Base-by-base conservation (phyloP, 2,797 vertebrate species). In the Spinus olivaceus region DNA sequence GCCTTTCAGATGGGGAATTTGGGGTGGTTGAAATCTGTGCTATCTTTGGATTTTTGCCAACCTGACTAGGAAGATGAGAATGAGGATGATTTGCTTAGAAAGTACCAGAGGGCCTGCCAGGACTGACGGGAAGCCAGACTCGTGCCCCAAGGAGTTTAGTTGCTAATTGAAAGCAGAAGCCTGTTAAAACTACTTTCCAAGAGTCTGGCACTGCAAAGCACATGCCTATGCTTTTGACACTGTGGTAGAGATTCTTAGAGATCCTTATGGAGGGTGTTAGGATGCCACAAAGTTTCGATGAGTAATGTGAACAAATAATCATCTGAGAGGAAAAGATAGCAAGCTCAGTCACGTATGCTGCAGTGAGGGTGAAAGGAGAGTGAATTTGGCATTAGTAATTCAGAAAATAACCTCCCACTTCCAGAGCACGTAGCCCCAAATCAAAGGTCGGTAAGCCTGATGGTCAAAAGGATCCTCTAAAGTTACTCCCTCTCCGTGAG, bases 81-180 rank as follows among this genome's bases (percentile, higher is more conserved):
- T 6, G 32, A 91, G 32, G 47, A 53, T 39, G 42, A 63, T 88
- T 88, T 95, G 89, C 87, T 92, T 91, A 93, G 84, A 92, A 94
- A 89, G 84, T 82, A 93, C 77, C 74, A 88, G 76, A 56, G 39
- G 66, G 79, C 47, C 91, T 89, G 76, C 61, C 73, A 89, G 90
- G 60, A 57, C 84, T 88, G 64, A 95, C 1, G 33, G 92, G 74
- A 95, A 95, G 72, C 81, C 81, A 95, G 74, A 53, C 86, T 90
- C 20, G 21, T 92, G 86, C 78, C 94, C 88, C 49, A 72, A 88
- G 81, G 81, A 94, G 81, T 70, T 96, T 77, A 86, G 78, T 73
- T 3, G 15, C 88, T 84, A 92, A 95, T 87, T 86, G 92, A 94
- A 95, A 93, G 74, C 92, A 95, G 86, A 81, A 95, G 60, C 74